These are phyloP conservation scores for Hylaeus anthracinus DNA, from an alignment of 1,140 invertebrate genomes.

Conservation along the genomic window DNA sequence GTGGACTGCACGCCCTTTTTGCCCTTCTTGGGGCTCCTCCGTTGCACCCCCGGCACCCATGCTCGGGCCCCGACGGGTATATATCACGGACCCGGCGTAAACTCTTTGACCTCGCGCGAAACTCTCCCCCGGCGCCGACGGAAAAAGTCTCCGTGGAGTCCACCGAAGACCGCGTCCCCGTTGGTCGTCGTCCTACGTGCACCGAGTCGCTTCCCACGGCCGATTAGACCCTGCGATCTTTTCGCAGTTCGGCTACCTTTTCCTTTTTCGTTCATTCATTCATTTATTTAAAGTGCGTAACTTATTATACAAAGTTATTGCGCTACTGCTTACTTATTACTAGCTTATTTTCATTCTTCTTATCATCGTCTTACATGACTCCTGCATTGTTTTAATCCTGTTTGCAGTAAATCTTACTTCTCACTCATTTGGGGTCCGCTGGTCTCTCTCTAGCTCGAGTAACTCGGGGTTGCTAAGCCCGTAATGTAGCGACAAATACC, in stretches of 20 bases:
- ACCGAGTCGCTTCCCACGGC: constrained; percentile 31
- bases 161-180: background rate
- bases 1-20: constrained; percentile 57
- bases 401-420: too few species aligned
- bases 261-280: background rate
- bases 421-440: too few species aligned
- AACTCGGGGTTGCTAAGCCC: too few species aligned
- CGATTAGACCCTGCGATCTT: constrained; percentile 20
- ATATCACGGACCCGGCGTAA: constrained; percentile 64
- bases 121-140: constrained; percentile 50
- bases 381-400: too few species aligned
- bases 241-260: background rate
- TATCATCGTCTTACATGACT: too few species aligned
- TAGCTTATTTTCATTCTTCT: too few species aligned
- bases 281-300: too few species aligned
- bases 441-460: too few species aligned
- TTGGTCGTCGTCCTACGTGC: background rate
- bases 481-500: too few species aligned
- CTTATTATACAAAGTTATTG: too few species aligned
- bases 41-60: background rate
- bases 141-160: constrained; percentile 44
- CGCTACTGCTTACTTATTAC: too few species aligned
- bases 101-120: constrained; percentile 64
- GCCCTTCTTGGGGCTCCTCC: constrained; percentile 40
- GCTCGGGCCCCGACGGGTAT: constrained; percentile 54